phyloP scores from a whole-genome alignment of 2,113 vertebrate species.

The Petrocephalus zakoni region DNA sequence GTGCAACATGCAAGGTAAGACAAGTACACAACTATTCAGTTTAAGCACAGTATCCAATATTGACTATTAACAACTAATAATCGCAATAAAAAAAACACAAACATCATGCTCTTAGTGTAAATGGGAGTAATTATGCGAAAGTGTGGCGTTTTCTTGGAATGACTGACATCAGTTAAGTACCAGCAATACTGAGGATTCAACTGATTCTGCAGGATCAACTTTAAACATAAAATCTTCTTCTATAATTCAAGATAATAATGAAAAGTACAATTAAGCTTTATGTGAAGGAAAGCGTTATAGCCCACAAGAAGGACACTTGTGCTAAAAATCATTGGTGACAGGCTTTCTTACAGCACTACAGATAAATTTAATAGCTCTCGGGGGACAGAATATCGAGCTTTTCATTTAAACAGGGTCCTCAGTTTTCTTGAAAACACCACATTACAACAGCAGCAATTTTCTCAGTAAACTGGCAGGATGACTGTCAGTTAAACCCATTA shows the following conservation, averaged over 20 bases:
- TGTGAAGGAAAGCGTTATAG: not conserved
- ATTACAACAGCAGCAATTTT: not conserved
- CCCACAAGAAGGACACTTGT: not conserved
- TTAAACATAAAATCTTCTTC: not conserved
- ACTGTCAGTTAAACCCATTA: not conserved
- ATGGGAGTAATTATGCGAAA: not conserved
- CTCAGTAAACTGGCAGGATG: not conserved
- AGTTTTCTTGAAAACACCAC: not conserved
- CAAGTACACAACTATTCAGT: not conserved
- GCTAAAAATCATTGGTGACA: not conserved
- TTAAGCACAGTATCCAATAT: not conserved
- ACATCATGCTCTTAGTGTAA: not conserved
- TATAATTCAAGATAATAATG: not conserved
- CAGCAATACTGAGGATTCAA: not conserved
- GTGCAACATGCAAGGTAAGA: not conserved
- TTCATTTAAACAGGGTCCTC: not conserved
- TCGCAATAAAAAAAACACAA: not conserved
- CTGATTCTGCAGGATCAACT: not conserved
- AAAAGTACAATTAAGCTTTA: not conserved
- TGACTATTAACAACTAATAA: not conserved
- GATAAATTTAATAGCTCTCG: not conserved
- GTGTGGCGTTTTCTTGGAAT: not conserved
- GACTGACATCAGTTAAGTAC: not conserved
- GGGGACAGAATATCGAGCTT: not conserved
- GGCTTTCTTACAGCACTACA: not conserved